Base-by-base conservation (phyloP, 2,797 vertebrate genomes). In the Cottoperca gobio region DNA sequence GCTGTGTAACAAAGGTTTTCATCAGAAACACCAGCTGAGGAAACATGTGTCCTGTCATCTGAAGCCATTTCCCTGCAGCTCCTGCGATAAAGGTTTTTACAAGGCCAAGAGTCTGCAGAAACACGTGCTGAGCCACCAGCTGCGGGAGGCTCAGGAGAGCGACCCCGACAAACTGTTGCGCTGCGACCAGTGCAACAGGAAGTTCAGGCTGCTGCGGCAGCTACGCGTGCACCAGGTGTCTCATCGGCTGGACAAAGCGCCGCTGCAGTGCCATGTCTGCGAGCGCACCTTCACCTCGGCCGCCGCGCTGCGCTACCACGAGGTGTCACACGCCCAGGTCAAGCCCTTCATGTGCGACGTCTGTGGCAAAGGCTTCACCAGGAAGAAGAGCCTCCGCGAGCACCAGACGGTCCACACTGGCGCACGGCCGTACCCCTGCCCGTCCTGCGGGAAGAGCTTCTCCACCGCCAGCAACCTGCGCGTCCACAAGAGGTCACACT, bases 71-170 rank as follows among this genome's bases (percentile, higher is more conserved):
- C 91, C 90, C 54, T 93, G 92, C 81, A 73, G 45, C 49, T 73
- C 73, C 66, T 93, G 92, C 3, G 89, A 93, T 1, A 91, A 90
- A 64, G 92, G 92, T 10, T 93, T 92, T 84, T 91, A 90, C 70
- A 82, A 87, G 31, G 79, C 82, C 6, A 50, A 39, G 24, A 83
- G 80, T 1, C 87, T 93, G 37, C 85, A 85, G 37, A 70, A 62
- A 0, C 92, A 93, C 78, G 63, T 61, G 60, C 79, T 76, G 52
- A 58, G 55, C 39, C 92, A 93, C 81, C 57, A 58, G 52, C 83
- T 92, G n/a, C 37, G 60, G 13, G 89, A 78, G 3, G 87, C 86
- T 0, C 89, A 87, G 64, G 77, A 87, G 50, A 67, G 23, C 0
- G 88, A 91, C 79, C 92, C 92, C 0, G 90, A 93, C 53, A 66